Conservation (phyloP, 2,797 vertebrate genomes). For the Psittacula echo region DNA sequence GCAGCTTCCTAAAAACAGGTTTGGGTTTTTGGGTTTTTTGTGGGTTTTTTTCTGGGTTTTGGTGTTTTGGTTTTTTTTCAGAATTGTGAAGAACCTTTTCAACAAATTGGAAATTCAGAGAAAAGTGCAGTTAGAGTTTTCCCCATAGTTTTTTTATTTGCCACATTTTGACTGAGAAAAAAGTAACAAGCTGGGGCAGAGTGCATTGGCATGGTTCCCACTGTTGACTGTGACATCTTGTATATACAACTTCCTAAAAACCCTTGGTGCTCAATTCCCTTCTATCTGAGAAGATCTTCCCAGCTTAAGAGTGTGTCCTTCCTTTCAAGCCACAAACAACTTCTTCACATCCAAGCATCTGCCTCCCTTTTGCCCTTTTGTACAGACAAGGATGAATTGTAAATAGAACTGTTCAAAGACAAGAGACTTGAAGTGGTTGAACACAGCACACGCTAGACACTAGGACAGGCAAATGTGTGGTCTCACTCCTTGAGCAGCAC, state of each 20-base stretch:
- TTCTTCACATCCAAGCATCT: background rate
- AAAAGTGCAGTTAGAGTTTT: background rate
- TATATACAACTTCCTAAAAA: background rate
- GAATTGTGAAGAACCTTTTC: background rate
- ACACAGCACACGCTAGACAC: background rate
- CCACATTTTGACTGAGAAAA: background rate
- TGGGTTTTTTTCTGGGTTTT: background rate
- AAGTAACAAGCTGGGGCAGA: background rate
- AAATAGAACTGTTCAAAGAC: background rate
- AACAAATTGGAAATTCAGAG: background rate
- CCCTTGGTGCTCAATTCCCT: background rate
- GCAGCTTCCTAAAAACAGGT: background rate
- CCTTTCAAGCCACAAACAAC: background rate
- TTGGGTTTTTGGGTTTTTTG: background rate
- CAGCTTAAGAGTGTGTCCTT: background rate
- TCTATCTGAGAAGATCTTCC: background rate
- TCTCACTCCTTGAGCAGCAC: background rate
- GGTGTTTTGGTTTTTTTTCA: background rate
- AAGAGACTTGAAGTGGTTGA: background rate
- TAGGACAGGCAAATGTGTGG: background rate
- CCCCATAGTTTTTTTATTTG: background rate
- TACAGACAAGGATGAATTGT: background rate
- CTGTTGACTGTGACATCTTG: background rate
- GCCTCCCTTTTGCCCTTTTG: background rate
- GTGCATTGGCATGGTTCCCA: background rate